Base-by-base conservation (phyloP, 2,797 vertebrate genomes). In the Pseudochaenichthys georgianus region DNA sequence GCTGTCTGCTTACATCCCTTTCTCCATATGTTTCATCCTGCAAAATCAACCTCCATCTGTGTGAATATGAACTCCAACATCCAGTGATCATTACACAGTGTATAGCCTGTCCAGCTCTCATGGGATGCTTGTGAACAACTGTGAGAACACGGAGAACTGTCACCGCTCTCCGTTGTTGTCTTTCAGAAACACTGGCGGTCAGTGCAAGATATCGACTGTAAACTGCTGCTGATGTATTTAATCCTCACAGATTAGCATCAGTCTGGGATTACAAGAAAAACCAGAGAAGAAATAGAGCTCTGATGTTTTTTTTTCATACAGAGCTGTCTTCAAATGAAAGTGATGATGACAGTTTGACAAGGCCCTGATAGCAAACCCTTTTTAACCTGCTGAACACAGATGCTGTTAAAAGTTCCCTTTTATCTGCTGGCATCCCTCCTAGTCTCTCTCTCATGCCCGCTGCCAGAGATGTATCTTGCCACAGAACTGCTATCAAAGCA, bases 401-500 rank as follows among this genome's bases (percentile, higher is more conserved):
- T 64, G 83, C 83, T 89, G 86, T 87, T 91, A 86, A 82, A 91
- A 90, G 91, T 88, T 71, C 48, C 87, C 76, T 90, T 93, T 93
- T 88, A 93, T 93, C 89, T 89, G 81, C 78, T 78, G 86, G 83
- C 88, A 87, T 88, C 81, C 88, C 85, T 88, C 71, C 65, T 84
- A 69, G 78, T 89, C 80, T 58, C 70, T 74, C 83, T 87, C 82
- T 90, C 87, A 89, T 92, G 88, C 86, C 50, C 13, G 69, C 78
- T 87, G 81, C 83, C 86, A 85, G 85, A 89, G 82, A 90, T 87
- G 85, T 85, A 86, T 89, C 76, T 85, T 83, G 78, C 83, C 75
- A 88, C 83, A 76, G 80, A 88, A 84, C 72, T 89, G 72, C 85
- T 90, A 93, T 93, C 92, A 93, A 92, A 92, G 90, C 72, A 47